phyloP scores from a whole-genome alignment of 1,140 invertebrate genomes.

The Sminthurinus signatus region DNA sequence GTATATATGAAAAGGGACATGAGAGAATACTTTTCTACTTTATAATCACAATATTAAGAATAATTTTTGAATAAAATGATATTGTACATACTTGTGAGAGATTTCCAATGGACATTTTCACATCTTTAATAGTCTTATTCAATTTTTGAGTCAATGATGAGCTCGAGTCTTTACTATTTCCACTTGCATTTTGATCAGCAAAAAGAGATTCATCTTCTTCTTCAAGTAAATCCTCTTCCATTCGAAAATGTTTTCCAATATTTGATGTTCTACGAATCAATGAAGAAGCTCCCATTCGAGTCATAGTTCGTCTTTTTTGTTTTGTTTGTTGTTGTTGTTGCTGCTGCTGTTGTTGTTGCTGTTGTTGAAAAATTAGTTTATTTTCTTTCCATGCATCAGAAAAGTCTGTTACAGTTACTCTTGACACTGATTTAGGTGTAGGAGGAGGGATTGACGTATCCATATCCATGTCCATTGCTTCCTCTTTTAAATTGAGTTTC shows the following conservation, averaged over 20 bases:
- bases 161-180: slow-evolving; percentile 44
- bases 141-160: slow-evolving; percentile 45
- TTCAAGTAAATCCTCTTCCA: slow-evolving; percentile 9
- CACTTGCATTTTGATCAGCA: slow-evolving; percentile 43
- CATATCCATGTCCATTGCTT: background rate
- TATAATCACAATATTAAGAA: too few species aligned
- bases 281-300: slow-evolving; percentile 1
- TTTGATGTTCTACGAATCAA: slow-evolving; percentile 16
- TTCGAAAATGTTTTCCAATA: background rate
- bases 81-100: slow-evolving; percentile 52
- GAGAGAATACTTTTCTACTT: background rate
- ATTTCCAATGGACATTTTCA: slow-evolving; percentile 53
- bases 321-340: too few species aligned
- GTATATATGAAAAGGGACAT: too few species aligned
- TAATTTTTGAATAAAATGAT: too few species aligned
- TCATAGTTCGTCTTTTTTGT: slow-evolving; percentile 9
- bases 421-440: too few species aligned
- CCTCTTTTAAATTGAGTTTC: background rate
- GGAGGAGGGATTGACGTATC: background rate
- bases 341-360: too few species aligned
- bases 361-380: too few species aligned
- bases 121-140: slow-evolving; percentile 54
- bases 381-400: background rate
- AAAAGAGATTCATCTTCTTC: slow-evolving; percentile 19
- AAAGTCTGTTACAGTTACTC: too few species aligned